These are phyloP conservation scores for Hermetia illucens DNA, from an alignment of 1,140 invertebrate genomes.

Conservation along the genomic window DNA sequence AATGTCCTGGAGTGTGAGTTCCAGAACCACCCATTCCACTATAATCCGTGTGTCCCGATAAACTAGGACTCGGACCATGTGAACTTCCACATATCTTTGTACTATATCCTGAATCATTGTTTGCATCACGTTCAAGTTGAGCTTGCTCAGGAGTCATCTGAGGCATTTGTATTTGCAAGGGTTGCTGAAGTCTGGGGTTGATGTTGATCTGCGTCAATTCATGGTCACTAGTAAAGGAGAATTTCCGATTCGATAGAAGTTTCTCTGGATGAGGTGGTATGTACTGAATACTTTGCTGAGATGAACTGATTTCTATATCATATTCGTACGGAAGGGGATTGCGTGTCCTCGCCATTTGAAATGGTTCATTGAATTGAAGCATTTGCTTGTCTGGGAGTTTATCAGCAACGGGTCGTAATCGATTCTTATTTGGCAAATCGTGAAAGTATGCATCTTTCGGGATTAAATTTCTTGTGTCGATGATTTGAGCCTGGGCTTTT, in stretches of 20 bases:
- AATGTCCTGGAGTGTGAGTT: neutral
- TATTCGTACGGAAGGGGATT: neutral
- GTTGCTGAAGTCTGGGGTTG: neutral
- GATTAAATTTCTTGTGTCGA: constrained; percentile 17
- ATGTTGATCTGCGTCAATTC: neutral
- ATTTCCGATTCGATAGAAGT: constrained; percentile 2
- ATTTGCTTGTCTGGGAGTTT: constrained; percentile 1
- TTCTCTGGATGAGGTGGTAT: neutral
- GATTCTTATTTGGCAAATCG: constrained; percentile 34
- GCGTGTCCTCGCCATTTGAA: neutral
- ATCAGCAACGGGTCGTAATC: neutral
- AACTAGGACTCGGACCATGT: constrained; percentile 58
- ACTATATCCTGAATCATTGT: constrained; percentile 65
- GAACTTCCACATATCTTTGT: constrained; percentile 63
- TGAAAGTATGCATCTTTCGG: constrained; percentile 46
- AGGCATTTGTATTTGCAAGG: neutral
- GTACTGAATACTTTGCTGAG: neutral
- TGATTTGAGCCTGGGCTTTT: constrained; percentile 12
- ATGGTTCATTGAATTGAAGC: neutral
- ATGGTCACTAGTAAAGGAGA: neutral
- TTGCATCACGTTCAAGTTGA: constrained; percentile 44
- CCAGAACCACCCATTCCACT: neutral
- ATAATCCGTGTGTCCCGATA: constrained; percentile 43
- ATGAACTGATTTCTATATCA: neutral
- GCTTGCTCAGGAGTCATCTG: constrained; percentile 16